Percentiles rank a stretch among this genome's conserved stretches.
Conservation (phyloP, 2,888 invertebrate species). For the Acrocera orbiculus region DNA sequence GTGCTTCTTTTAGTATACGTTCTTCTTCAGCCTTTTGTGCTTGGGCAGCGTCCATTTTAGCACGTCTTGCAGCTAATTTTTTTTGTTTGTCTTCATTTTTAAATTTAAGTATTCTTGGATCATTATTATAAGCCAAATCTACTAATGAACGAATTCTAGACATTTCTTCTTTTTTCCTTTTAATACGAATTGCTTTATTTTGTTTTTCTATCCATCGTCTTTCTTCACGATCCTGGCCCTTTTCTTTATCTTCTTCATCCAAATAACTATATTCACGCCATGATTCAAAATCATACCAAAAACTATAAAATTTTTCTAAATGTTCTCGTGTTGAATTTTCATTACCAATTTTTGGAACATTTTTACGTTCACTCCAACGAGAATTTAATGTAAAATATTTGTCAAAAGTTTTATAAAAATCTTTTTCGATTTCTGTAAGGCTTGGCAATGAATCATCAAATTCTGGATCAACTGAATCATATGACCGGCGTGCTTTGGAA, state of each 20-base stretch:
- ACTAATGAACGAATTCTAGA: constrained; percentile 75
- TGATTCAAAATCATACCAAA: constrained; percentile 97
- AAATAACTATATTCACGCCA: constrained; percentile 98
- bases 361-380: constrained; percentile 78
- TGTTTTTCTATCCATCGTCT: constrained; percentile 96
- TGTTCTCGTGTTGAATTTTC: constrained; percentile 59
- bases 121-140: constrained; percentile 83
- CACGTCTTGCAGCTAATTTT: constrained; percentile 74
- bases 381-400: constrained; percentile 61
- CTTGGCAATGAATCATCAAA: constrained; percentile 80
- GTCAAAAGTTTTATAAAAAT: constrained; percentile 52
- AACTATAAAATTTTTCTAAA: constrained; percentile 89
- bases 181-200: constrained; percentile 81
- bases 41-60: constrained; percentile 67
- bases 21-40: constrained; percentile 74
- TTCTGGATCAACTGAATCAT: constrained; percentile 90
- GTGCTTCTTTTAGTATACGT: constrained; percentile 51
- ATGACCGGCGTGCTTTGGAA: constrained; percentile 65
- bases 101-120: constrained; percentile 82
- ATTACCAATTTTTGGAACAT: constrained; percentile 66
- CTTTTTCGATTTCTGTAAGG: constrained; percentile 53
- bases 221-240: constrained; percentile 91
- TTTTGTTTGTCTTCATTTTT: constrained; percentile 86
- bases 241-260: constrained; percentile 97
- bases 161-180: constrained; percentile 95